Evolutionary conservation across 1,140 invertebrate genomes (phyloP).

Genomic region (Archivesica marissinica): DNA sequence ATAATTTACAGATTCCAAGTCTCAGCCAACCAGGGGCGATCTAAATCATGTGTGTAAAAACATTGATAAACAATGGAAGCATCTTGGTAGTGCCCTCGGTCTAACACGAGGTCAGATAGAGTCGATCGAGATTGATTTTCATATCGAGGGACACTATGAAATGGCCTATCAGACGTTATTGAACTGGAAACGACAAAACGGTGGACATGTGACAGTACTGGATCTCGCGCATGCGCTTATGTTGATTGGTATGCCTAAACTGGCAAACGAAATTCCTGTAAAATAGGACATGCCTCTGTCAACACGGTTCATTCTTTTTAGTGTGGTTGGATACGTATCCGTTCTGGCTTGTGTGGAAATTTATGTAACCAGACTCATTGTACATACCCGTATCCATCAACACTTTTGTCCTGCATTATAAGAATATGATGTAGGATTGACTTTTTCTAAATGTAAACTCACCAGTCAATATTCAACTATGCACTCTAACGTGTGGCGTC

Average conservation of each 20-base stretch:
- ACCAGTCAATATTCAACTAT: no score
- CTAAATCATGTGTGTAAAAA: constrained; percentile 39
- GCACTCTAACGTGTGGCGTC: no score
- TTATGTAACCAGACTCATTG: no score
- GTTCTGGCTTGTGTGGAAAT: no score
- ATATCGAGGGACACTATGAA: constrained; percentile 39
- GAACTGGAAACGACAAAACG: constrained; percentile 33
- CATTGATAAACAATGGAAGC: constrained; percentile 28
- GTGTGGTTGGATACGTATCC: background rate
- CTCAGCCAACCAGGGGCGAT: background rate
- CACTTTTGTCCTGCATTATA: no score
- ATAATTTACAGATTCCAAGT: constrained; percentile 9
- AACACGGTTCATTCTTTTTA: background rate
- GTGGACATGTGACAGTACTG: constrained; percentile 1
- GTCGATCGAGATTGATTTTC: constrained; percentile 27
- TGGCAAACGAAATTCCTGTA: constrained; percentile 14
- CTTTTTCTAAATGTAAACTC: no score
- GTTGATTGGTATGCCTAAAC: constrained; percentile 11
- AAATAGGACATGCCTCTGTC: background rate
- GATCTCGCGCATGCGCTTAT: constrained; percentile 11
- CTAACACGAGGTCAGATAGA: constrained; percentile 12
- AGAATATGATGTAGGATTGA: no score
- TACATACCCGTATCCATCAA: no score
- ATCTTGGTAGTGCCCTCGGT: background rate
- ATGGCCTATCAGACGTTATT: constrained; percentile 43